These are phyloP conservation scores for Ammodytes marinus DNA, from an alignment of 2,113 vertebrate species.

Conservation along the genomic window DNA sequence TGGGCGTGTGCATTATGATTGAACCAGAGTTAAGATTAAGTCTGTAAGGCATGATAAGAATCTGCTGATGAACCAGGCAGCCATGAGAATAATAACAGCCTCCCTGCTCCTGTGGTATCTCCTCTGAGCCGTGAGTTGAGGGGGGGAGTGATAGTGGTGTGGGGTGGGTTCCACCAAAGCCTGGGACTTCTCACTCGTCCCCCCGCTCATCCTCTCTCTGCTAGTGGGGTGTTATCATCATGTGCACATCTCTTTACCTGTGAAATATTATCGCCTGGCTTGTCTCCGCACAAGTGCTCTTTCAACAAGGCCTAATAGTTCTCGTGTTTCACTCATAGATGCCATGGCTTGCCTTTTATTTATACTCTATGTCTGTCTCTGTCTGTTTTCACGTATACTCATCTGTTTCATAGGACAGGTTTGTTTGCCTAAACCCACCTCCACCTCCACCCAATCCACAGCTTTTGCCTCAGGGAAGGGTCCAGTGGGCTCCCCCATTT, in stretches of 20 bases:
- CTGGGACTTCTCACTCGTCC: conserved; percentile 76
- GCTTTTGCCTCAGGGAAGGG: conserved; percentile 85
- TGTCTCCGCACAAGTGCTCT: conserved; percentile 57
- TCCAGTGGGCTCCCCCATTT: conserved; percentile 82
- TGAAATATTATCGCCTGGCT: conserved; percentile 78
- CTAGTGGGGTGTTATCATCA: conserved; percentile 55
- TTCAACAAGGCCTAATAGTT: conserved; percentile 58
- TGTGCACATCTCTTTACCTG: conserved; percentile 73
- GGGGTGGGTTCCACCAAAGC: conserved; percentile 12
- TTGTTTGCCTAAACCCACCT: conserved; percentile 22
- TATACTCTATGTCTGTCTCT: conserved; percentile 64
- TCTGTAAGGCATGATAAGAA: conserved; percentile 67
- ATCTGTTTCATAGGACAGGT: conserved; percentile 44
- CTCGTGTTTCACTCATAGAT: conserved; percentile 71
- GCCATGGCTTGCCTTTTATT: conserved; percentile 66
- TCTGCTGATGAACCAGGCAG: conserved; percentile 75
- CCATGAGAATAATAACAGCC: conserved; percentile 78
- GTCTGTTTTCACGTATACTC: conserved; percentile 27
- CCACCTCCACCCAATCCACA: conserved; percentile 55
- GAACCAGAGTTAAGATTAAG: conserved; percentile 21
- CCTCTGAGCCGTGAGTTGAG: conserved; percentile 57
- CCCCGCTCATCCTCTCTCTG: conserved; percentile 50
- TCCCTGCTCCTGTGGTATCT: conserved; percentile 77
- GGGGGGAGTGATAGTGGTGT: neutral
- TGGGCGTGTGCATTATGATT: conserved; percentile 11